phyloP scores from a whole-genome alignment of 2,888 invertebrate species.

The Cantharis rufa region DNA sequence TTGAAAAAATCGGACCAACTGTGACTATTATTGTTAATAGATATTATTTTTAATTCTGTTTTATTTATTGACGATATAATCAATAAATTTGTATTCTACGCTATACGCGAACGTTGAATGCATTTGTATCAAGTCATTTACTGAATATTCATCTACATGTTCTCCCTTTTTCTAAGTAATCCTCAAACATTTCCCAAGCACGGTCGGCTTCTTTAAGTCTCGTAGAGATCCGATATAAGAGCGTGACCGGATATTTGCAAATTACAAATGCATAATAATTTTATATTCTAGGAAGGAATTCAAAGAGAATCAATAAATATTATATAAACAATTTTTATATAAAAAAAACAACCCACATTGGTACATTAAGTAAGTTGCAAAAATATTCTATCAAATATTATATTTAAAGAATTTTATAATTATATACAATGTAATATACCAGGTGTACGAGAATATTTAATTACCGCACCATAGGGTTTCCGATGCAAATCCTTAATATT shows the following conservation, averaged over 20 bases:
- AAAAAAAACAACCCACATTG: neutral
- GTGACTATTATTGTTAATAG: neutral
- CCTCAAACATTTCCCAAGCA: constrained; percentile 28
- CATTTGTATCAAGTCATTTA: constrained; percentile 18
- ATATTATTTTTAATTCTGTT: neutral
- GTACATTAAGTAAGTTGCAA: too few species aligned
- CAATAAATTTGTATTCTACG: neutral
- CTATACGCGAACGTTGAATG: neutral
- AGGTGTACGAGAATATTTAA: too few species aligned
- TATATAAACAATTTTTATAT: constrained; percentile 39
- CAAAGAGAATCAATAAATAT: constrained; percentile 5
- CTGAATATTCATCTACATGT: constrained; percentile 31
- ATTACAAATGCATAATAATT: constrained; percentile 37
- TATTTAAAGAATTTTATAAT: too few species aligned
- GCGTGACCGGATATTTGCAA: constrained; percentile 36
- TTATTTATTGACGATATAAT: neutral
- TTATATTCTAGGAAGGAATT: constrained; percentile 23
- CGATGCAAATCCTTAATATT: too few species aligned
- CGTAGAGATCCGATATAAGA: constrained; percentile 32
- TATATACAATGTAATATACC: too few species aligned
- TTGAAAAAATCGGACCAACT: too few species aligned
- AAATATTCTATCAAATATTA: too few species aligned
- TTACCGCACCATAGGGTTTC: too few species aligned
- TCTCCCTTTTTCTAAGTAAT: constrained; percentile 23
- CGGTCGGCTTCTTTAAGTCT: constrained; percentile 34